Percentiles rank a stretch among this genome's conserved stretches.
phyloP scores from a whole-genome alignment of 2,888 invertebrate species.

The Leucophora obtusa region DNA sequence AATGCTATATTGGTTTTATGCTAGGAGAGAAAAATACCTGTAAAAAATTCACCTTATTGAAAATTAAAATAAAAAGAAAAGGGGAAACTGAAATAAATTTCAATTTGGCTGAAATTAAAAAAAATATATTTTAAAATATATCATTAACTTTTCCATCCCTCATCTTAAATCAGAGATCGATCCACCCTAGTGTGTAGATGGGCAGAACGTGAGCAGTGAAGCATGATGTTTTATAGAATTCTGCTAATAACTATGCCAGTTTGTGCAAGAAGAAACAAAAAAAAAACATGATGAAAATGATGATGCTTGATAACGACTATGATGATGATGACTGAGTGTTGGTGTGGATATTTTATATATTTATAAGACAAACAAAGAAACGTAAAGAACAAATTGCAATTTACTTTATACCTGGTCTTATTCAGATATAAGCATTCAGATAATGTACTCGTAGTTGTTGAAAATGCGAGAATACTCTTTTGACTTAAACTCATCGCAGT shows the following conservation, averaged over 20 bases:
- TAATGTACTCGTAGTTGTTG: slow-evolving; percentile 20
- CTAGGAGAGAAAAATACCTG: too few species aligned
- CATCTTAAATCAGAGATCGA: too few species aligned
- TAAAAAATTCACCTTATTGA: too few species aligned
- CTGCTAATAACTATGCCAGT: slow-evolving; percentile 57
- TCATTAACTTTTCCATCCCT: too few species aligned
- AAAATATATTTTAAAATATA: too few species aligned
- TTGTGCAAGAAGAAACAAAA: slow-evolving; percentile 54
- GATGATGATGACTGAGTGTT: slow-evolving; percentile 16
- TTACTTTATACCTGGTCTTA: slow-evolving; percentile 34
- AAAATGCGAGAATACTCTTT: neutral
- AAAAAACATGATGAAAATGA: slow-evolving; percentile 38
- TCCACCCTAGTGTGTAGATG: neutral
- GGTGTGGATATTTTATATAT: neutral
- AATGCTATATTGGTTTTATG: too few species aligned
- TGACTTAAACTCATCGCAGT: slow-evolving; percentile 22
- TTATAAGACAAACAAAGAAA: neutral
- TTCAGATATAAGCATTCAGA: slow-evolving; percentile 2
- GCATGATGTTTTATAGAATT: slow-evolving; percentile 51
- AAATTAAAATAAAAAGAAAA: too few species aligned
- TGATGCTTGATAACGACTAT: slow-evolving; percentile 19
- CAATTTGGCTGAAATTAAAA: too few species aligned
- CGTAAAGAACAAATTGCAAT: slow-evolving; percentile 29
- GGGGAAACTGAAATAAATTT: too few species aligned
- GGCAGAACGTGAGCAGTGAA: slow-evolving; percentile 55